A percentile compares a stretch with the other conserved stretches of the same genome.
These are phyloP conservation scores for Papilio aristodemus DNA, from an alignment of 1,140 invertebrate genomes.

Conservation along the genomic window DNA sequence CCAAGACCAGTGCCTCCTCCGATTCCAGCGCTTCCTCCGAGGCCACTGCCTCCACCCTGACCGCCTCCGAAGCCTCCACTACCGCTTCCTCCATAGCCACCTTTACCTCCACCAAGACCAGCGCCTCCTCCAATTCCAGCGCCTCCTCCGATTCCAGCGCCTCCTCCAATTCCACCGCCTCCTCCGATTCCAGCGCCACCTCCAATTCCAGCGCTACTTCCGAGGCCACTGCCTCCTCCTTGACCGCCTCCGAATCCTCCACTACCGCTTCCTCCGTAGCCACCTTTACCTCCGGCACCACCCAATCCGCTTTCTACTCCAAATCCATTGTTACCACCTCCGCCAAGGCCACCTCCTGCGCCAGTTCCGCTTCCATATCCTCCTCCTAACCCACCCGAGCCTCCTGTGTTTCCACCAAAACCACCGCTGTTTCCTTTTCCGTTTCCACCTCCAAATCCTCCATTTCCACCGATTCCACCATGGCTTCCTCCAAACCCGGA, in stretches of 20 bases:
- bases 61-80: constrained; percentile 37
- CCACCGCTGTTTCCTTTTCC: constrained; percentile 49
- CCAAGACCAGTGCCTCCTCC: constrained; percentile 36
- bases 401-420: constrained; percentile 42
- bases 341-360: constrained; percentile 36
- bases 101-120: constrained; percentile 29
- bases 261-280: constrained; percentile 52
- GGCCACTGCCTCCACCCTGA: constrained; percentile 36
- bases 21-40: constrained; percentile 39
- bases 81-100: constrained; percentile 32
- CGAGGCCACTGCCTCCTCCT: constrained; percentile 45
- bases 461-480: constrained; percentile 47
- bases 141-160: constrained; percentile 34
- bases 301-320: constrained; percentile 35
- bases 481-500: constrained; percentile 36
- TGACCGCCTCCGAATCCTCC: constrained; percentile 54
- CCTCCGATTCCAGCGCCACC: constrained; percentile 35
- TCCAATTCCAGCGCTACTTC: constrained; percentile 41
- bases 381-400: constrained; percentile 43
- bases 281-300: constrained; percentile 34
- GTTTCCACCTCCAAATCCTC: constrained; percentile 44
- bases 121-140: constrained; percentile 35
- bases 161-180: constrained; percentile 37
- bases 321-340: constrained; percentile 35
- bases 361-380: constrained; percentile 36